Evolutionary conservation across 2,888 invertebrate genomes (phyloP), one percentile per base, ranked within the genome.

Genomic region (Nysson spinosus): DNA sequence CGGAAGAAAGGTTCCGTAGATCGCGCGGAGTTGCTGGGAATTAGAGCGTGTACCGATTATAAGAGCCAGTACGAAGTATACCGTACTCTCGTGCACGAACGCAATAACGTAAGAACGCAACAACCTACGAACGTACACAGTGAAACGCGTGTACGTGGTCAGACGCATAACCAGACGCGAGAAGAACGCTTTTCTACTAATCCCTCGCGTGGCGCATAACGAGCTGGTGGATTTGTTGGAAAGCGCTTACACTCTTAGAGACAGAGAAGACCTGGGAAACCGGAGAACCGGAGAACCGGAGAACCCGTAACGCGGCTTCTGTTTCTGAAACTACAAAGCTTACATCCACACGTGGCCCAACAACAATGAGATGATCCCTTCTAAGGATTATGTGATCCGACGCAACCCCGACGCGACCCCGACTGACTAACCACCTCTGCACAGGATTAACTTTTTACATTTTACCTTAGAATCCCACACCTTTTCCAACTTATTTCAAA

Each of bases 201-300:
- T 86, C 85, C 85, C 82, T 67, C 61, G 64, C 71, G 75, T 81
- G 80, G 79, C 77, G 78, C 81, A 84, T 85, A 86, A 87, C 84
- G 86, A 86, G 87, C 80, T 82, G 85, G 85, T 86, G 87, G 87
- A 86, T 86, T 87, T 87, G 87, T 85, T 82, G 83, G 80, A 85
- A 84, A 86, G 85, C 85, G 85, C 86, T 87, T 85, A 84, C 77
- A 77, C 79, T 78, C 78, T 69, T 73, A 47, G 60, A 60, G 70
- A 70, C 63, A 70, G 67, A 72, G 72, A 64, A 67, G 69, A 55
- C 44, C 63, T 58, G 51, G 52, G 50, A 70, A 58, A 68, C 52
- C 54, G 58, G 55, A 56, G 65, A 54, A 63, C 52, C 35, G 52
- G 58, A 63, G 56, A 55, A 72, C 60, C 58, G 61, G 68, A 65